A percentile compares a stretch with the other conserved stretches of the same genome.
phyloP scores from a whole-genome alignment of 2,888 invertebrate genomes.

The Cremastinae sp. region DNA sequence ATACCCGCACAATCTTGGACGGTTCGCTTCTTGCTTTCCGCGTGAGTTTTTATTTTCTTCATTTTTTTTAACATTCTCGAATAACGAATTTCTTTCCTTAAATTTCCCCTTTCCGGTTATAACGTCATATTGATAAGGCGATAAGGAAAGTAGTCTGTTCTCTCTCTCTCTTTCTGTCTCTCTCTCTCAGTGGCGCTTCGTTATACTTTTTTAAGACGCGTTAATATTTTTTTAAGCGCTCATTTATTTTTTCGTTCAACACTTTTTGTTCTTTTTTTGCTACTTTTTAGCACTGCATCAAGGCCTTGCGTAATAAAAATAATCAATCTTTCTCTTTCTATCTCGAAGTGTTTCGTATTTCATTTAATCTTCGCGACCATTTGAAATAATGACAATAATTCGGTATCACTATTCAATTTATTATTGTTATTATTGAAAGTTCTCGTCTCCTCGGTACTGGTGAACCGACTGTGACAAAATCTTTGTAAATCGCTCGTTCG shows the following conservation, averaged over 20 bases:
- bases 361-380: background rate
- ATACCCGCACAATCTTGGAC: conserved; percentile 4
- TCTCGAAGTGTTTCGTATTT: background rate
- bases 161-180: conserved; percentile 7
- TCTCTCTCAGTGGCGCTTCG: no score
- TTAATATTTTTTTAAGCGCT: conserved; percentile 4
- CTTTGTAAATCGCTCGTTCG: no score
- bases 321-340: no score
- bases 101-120: no score
- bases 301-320: no score
- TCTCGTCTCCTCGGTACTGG: no score
- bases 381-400: background rate
- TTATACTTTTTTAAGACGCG: no score
- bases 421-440: background rate
- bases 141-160: conserved; percentile 5
- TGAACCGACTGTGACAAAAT: no score
- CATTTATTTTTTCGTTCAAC: background rate
- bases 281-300: no score
- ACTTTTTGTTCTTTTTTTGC: conserved; percentile 4
- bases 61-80: conserved; percentile 2
- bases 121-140: background rate
- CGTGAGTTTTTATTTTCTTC: conserved; percentile 23
- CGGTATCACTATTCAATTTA: background rate
- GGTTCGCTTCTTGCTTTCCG: conserved; percentile 9
- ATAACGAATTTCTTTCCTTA: no score